Evolutionary conservation across 2,888 invertebrate species (phyloP).

Genomic region (Drosophila yooni): DNA sequence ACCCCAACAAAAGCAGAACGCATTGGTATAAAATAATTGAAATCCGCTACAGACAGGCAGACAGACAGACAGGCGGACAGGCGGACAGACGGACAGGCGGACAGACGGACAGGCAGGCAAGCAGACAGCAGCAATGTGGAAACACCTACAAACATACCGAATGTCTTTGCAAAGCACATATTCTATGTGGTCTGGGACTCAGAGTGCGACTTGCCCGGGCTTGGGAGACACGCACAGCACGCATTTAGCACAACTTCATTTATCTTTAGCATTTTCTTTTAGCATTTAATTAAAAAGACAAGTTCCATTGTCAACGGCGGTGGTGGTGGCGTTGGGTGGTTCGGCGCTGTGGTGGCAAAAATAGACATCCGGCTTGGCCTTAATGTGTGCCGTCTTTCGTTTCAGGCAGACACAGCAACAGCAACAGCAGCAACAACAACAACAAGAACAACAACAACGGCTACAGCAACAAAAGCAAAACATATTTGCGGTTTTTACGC

Average conservation of each 20-base stretch:
- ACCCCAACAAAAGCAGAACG: conserved; percentile 54
- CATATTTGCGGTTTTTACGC: conserved; percentile 79
- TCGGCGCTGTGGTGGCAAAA: conserved; percentile 6
- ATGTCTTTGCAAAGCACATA: conserved; percentile 36
- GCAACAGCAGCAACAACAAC: conserved; percentile 25
- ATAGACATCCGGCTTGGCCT: conserved; percentile 35
- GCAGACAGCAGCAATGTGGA: conserved; percentile 17
- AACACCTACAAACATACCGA: conserved; percentile 29
- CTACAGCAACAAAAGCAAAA: conserved; percentile 55
- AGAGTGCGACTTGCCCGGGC: conserved; percentile 7
- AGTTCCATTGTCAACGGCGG: conserved; percentile 75
- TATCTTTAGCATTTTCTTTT: conserved; percentile 80
- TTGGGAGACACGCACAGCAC: conserved; percentile 65
- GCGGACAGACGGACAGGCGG: conserved; percentile 14
- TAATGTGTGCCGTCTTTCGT: conserved; percentile 49
- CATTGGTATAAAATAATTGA: conserved; percentile 72
- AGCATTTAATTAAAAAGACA: conserved; percentile 81
- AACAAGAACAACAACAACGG: conserved; percentile 33
- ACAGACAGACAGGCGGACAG: conserved; percentile 1
- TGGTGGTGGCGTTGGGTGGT: conserved; percentile 20
- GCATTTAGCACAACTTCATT: conserved; percentile 81
- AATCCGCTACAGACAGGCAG: conserved; percentile 50
- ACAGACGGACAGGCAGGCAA: not conserved
- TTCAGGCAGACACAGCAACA: conserved; percentile 42
- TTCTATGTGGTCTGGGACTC: conserved; percentile 15